Evolutionary conservation across 2,888 invertebrate genomes (phyloP), one percentile per base, ranked within the genome.

Genomic region (Diadegma fenestrale): DNA sequence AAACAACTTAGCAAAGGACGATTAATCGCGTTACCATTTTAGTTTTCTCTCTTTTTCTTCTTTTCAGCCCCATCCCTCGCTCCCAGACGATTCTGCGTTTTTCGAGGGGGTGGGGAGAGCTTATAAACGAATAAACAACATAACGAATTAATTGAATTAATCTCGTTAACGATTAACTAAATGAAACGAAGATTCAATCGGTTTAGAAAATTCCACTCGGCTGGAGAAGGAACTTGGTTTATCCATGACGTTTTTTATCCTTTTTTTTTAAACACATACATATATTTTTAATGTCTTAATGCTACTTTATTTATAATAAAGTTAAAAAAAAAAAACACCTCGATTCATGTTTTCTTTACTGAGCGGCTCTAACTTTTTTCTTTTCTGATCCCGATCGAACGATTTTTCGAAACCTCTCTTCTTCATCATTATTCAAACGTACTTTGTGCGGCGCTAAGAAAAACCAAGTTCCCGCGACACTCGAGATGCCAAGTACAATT

Each of bases 221-320:
- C 73, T 84, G 80, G 71, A 75, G 73, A 84, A 83, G 86, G 87
- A 90, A 89, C 89, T 90, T 90, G 90, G 88, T 90, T 89, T 88
- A 84, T 54, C 78, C 77, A 73, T 78, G 85, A 82, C 75, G 19
- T 73, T 69, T 83, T 43, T 66, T 78, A 72, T 61, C 72, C 72
- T 73, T 41, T 51, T 43, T 68, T 63, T 76, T 68, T 66, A 48
- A 37, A 58, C 33, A 84, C 73, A 22, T 77, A 77, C 61, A 79
- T 81, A 68, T 64, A 72, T 81, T 77, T 72, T 30, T 63, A 64
- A 75, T 75, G 26, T 63, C 75, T 82, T 58, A 43, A 76, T 72
- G 61, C 51, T 77, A 30, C 45, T 79, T 68, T 80, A 80, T 77
- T 82, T 63, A 75, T 51, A 41, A 86, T 75, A 33, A 45, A 75